A percentile compares a stretch with the other conserved stretches of the same genome.
phyloP scores from a whole-genome alignment of 2,888 invertebrate species.

The Pachydiplax longipennis region DNA sequence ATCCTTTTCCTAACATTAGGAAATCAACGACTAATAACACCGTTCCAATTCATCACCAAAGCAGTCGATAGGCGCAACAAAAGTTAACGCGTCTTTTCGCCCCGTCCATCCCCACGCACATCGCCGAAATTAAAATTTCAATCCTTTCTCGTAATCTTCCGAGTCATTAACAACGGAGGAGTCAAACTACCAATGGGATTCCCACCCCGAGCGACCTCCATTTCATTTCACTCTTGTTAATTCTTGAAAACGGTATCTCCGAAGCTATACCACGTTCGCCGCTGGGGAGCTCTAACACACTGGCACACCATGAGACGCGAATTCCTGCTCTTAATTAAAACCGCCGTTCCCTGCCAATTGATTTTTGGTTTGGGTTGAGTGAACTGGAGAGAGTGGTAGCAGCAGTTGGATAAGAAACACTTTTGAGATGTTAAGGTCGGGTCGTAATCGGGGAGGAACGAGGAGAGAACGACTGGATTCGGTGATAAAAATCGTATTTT shows the following conservation, averaged over 20 bases:
- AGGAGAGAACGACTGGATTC: background rate
- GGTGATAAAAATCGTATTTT: no score
- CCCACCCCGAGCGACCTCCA: background rate
- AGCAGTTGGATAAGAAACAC: background rate
- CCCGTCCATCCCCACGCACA: background rate
- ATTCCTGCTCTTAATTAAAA: constrained; percentile 1
- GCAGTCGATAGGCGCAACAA: no score
- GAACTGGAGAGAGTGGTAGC: background rate
- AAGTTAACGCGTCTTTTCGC: no score
- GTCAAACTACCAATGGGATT: background rate
- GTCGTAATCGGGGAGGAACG: background rate
- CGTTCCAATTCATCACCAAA: no score
- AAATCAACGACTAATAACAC: no score
- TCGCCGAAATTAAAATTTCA: background rate
- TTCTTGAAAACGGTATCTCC: background rate
- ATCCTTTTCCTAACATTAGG: no score
- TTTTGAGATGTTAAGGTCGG: background rate
- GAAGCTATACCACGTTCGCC: background rate
- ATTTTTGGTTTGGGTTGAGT: background rate
- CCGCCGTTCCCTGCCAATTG: background rate
- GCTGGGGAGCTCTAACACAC: background rate
- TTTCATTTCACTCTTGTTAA: background rate
- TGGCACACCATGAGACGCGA: background rate
- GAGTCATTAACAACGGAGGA: background rate
- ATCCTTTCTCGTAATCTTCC: background rate